phyloP scores from a whole-genome alignment of 2,113 vertebrate genomes.

The Gavia stellata region DNA sequence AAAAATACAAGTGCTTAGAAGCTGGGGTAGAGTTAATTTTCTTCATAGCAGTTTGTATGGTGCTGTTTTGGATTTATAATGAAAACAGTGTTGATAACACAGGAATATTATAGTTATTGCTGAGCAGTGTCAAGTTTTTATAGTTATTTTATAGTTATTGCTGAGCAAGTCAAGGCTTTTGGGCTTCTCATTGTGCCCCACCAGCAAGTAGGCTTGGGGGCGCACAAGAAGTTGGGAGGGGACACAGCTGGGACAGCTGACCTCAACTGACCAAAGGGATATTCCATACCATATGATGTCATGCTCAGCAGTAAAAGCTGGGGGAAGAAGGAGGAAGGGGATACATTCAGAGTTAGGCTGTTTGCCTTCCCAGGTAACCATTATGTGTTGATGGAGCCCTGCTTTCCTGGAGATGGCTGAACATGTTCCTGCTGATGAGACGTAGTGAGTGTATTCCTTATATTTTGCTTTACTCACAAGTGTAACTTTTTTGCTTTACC shows the following conservation, averaged over 20 bases:
- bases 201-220: not conserved
- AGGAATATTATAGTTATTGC: not conserved
- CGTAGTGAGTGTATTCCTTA: not conserved
- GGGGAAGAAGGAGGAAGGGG: not conserved
- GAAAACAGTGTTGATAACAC: not conserved
- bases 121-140: no score
- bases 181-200: not conserved
- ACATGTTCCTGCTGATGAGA: not conserved
- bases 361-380: not conserved
- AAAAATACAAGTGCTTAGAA: not conserved
- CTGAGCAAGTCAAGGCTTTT: not conserved
- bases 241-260: not conserved
- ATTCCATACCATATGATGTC: not conserved
- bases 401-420: not conserved
- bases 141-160: not conserved
- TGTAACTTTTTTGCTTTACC: not conserved
- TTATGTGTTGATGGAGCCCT: not conserved
- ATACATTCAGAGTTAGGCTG: accelerated
- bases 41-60: not conserved
- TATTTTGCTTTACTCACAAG: not conserved
- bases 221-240: not conserved
- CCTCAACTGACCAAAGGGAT: not conserved
- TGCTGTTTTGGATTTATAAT: not conserved
- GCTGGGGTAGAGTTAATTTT: not conserved
- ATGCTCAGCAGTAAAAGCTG: not conserved